A percentile compares a stretch with the other conserved stretches of the same genome.
phyloP scores from a whole-genome alignment of 1,140 invertebrate genomes.

The Vanessa atalanta region DNA sequence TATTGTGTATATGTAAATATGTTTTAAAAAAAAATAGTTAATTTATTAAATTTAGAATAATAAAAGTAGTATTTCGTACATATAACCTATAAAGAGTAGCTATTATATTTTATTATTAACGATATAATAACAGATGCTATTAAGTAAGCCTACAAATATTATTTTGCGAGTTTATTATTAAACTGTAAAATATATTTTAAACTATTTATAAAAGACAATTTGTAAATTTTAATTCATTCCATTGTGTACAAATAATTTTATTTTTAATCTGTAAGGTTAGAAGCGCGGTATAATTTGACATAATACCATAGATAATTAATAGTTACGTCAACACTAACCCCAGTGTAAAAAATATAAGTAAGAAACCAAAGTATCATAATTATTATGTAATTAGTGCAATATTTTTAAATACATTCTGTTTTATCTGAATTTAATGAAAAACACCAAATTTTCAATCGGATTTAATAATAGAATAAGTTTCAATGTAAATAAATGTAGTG shows the following conservation, averaged over 20 bases:
- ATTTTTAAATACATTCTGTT: conserved; percentile 7
- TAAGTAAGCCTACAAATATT: background rate
- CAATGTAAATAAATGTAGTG: background rate
- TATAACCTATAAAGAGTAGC: background rate
- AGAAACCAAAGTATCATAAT: conserved; percentile 15
- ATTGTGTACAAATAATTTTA: conserved; percentile 45
- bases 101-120: background rate
- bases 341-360: conserved; percentile 21
- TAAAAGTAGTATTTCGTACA: background rate
- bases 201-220: conserved; percentile 36
- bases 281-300: conserved; percentile 18
- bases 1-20: conserved; percentile 40
- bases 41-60: conserved; percentile 40
- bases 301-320: background rate
- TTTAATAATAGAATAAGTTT: background rate
- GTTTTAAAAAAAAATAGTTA: conserved; percentile 22
- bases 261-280: conserved; percentile 20
- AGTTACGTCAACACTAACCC: background rate
- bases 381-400: conserved; percentile 31
- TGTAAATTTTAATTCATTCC: conserved; percentile 49
- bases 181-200: background rate
- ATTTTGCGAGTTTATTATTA: background rate
- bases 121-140: too few species aligned
- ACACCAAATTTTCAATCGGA: background rate
- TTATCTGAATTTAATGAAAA: background rate